Conservation (phyloP, 2,888 invertebrate species). For the Synergus itoensis region DNA sequence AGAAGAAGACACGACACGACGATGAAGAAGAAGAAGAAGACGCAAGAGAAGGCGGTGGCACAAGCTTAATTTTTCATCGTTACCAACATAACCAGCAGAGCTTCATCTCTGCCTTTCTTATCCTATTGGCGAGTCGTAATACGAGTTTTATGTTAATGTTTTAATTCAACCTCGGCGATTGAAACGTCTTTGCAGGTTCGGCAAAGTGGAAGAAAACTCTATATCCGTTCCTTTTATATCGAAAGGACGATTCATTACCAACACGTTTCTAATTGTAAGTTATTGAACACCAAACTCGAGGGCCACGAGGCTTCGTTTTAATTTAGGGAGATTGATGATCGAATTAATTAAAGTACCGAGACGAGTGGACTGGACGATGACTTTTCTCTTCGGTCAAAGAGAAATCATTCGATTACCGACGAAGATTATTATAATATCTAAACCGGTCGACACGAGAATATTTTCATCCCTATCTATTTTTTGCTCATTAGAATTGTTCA, state of each 20-base stretch:
- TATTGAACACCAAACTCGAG: conserved; percentile 45
- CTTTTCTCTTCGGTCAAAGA: conserved; percentile 27
- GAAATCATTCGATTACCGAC: conserved; percentile 31
- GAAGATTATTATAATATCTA: not conserved
- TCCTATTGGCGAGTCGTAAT: conserved; percentile 56
- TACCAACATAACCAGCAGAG: conserved; percentile 39
- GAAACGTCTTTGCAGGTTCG: conserved; percentile 58
- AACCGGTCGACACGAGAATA: not conserved
- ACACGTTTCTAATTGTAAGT: conserved; percentile 46
- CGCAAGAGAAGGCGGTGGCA: conserved; percentile 40
- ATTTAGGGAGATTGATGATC: conserved; percentile 61
- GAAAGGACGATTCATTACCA: conserved; percentile 28
- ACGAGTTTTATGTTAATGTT: conserved; percentile 71
- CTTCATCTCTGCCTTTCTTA: conserved; percentile 45
- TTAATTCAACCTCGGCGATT: conserved; percentile 68
- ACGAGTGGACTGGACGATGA: conserved; percentile 29
- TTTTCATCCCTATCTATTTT: conserved; percentile 7
- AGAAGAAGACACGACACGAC: too few species aligned
- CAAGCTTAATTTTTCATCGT: conserved; percentile 71
- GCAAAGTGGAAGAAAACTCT: conserved; percentile 37
- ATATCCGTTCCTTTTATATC: conserved; percentile 5
- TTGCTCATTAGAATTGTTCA: not conserved
- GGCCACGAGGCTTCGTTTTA: conserved; percentile 47
- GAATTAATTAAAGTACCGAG: conserved; percentile 60
- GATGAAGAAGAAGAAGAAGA: conserved; percentile 47